Evolutionary conservation across 2,113 vertebrate species (phyloP).

Genomic region (Corythaixoides concolor): DNA sequence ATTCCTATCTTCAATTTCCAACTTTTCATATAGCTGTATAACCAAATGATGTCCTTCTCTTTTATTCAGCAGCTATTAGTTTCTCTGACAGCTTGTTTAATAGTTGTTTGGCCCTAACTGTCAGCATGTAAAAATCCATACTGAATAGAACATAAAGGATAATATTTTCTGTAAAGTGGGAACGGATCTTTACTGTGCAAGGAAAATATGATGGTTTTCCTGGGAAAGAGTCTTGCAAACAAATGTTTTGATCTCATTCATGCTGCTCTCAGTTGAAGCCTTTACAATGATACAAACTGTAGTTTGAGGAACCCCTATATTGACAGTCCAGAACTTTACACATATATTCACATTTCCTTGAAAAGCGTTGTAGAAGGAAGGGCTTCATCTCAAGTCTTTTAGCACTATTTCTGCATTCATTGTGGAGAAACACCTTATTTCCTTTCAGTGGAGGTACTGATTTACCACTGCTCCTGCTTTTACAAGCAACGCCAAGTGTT

Average conservation of each 20-base stretch:
- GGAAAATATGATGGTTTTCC: not conserved
- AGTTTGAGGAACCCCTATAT: not conserved
- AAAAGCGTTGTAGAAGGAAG: not conserved
- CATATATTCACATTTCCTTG: not conserved
- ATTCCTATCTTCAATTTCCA: not conserved
- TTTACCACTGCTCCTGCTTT: not conserved
- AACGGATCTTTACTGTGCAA: not conserved
- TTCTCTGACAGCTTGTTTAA: not conserved
- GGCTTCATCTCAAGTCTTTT: not conserved
- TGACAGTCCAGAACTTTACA: not conserved
- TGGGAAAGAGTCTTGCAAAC: not conserved
- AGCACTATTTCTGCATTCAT: not conserved
- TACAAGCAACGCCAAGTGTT: not conserved
- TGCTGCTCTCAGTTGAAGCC: not conserved
- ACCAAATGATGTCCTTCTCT: not conserved
- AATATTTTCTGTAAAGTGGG: not conserved
- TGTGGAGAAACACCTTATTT: not conserved
- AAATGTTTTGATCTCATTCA: not conserved
- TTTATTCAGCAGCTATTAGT: not conserved
- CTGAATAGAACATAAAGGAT: not conserved
- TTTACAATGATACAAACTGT: not conserved
- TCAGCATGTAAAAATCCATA: not conserved
- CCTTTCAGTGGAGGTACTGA: not conserved
- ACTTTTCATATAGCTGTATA: not conserved
- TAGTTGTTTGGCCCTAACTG: not conserved